Evolutionary conservation across 2,888 invertebrate genomes (phyloP).

Genomic region (Ganaspis brasiliensis): DNA sequence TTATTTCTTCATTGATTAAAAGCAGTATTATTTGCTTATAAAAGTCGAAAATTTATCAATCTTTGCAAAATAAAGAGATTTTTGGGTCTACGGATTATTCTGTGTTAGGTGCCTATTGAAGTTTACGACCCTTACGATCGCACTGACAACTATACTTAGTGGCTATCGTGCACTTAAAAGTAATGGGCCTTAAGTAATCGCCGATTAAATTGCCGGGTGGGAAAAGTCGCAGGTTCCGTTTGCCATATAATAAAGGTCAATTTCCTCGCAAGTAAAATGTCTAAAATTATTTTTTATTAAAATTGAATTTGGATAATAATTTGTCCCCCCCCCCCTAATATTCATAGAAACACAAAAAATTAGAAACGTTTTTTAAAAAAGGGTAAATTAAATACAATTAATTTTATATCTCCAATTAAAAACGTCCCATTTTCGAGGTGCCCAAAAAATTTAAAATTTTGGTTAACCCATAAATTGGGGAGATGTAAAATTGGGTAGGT

Average conservation of each 20-base stretch:
- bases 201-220: conserved; percentile 51
- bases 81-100: neutral
- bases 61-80: neutral
- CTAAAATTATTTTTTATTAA: neutral
- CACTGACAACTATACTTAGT: conserved; percentile 45
- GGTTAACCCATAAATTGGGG: too few relatives aligned
- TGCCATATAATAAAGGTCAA: conserved; percentile 7
- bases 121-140: conserved; percentile 48
- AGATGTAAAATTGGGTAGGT: too few relatives aligned
- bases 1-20: neutral
- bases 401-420: neutral
- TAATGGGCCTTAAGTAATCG: conserved; percentile 57
- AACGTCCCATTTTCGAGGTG: too few relatives aligned
- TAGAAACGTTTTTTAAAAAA: too few relatives aligned
- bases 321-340: neutral
- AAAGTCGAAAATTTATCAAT: too few relatives aligned
- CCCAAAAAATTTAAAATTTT: too few relatives aligned
- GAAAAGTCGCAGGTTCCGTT: conserved; percentile 39
- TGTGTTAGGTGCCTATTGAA: conserved; percentile 5
- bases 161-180: conserved; percentile 54
- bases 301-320: neutral
- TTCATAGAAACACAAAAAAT: neutral
- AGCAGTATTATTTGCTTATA: too few relatives aligned
- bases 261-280: neutral
- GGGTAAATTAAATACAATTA: too few relatives aligned